phyloP scores from a whole-genome alignment of 2,888 invertebrate species.

The Noctua comes region DNA sequence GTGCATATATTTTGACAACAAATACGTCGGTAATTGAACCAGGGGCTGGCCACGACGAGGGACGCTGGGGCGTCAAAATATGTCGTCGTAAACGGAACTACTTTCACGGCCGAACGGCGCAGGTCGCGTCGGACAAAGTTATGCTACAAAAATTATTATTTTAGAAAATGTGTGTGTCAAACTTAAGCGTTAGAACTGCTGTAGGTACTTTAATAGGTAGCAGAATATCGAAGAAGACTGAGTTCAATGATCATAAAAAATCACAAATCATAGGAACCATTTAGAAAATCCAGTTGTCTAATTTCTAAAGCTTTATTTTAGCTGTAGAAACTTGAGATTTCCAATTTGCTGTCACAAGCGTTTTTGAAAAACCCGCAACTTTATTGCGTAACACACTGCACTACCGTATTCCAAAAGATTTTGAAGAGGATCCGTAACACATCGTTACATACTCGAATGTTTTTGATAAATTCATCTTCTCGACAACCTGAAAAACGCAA shows the following conservation, averaged over 20 bases:
- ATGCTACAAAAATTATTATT: slow-evolving; percentile 7
- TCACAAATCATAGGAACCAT: not conserved
- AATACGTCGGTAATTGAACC: slow-evolving; percentile 81
- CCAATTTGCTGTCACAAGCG: no score
- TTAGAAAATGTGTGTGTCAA: not conserved
- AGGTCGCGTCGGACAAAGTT: not conserved
- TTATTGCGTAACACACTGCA: not conserved
- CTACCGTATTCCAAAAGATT: not conserved
- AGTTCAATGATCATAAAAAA: not conserved
- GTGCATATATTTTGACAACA: slow-evolving; percentile 84
- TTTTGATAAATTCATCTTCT: not conserved
- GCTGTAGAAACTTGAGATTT: not conserved
- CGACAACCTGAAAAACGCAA: not conserved
- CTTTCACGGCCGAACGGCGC: slow-evolving; percentile 55
- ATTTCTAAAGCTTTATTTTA: slow-evolving; percentile 1
- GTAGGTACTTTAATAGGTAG: not conserved
- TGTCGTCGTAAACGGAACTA: slow-evolving; percentile 49
- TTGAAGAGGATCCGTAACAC: not conserved
- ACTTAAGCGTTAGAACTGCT: not conserved
- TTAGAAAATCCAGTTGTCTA: not conserved
- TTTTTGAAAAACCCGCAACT: not conserved
- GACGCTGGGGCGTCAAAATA: slow-evolving; percentile 52
- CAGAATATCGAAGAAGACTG: not conserved
- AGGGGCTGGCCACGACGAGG: slow-evolving; percentile 68
- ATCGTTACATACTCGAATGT: not conserved